Evolutionary conservation across 2,113 vertebrate genomes (phyloP).

Genomic region (Megalops atlanticus): DNA sequence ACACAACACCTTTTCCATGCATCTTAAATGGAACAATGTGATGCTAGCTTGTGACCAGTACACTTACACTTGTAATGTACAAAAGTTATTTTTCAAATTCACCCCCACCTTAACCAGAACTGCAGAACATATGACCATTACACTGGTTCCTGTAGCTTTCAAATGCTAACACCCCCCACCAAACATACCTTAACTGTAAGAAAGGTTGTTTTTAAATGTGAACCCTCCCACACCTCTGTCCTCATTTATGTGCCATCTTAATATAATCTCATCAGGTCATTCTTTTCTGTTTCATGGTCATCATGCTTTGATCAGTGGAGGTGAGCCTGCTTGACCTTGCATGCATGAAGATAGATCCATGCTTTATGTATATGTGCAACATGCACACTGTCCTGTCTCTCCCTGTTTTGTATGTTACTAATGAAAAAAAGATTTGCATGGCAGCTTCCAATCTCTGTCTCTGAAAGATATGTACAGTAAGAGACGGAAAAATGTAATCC

Average conservation of each 20-base stretch:
- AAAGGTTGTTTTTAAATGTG: too few relatives aligned
- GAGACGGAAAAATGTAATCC: constrained; percentile 17
- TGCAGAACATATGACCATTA: neutral
- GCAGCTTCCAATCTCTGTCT: neutral
- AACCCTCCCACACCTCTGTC: neutral
- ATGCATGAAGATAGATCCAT: neutral
- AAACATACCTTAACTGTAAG: too few relatives aligned
- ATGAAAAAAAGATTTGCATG: neutral
- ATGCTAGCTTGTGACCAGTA: too few relatives aligned
- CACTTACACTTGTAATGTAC: too few relatives aligned
- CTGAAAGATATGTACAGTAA: constrained; percentile 1
- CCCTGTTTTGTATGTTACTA: neutral
- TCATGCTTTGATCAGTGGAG: neutral
- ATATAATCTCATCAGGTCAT: neutral
- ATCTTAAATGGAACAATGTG: too few relatives aligned
- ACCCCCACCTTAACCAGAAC: neutral
- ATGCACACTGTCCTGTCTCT: neutral
- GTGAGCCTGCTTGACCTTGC: neutral
- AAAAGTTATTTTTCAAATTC: too few relatives aligned
- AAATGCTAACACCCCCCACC: neutral
- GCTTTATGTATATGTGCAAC: neutral
- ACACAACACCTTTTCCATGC: too few relatives aligned
- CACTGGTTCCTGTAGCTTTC: neutral
- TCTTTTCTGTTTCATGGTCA: neutral
- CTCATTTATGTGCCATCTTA: neutral